These are phyloP conservation scores for Andrena fulva DNA, from an alignment of 2,888 invertebrate species.

Conservation along the genomic window DNA sequence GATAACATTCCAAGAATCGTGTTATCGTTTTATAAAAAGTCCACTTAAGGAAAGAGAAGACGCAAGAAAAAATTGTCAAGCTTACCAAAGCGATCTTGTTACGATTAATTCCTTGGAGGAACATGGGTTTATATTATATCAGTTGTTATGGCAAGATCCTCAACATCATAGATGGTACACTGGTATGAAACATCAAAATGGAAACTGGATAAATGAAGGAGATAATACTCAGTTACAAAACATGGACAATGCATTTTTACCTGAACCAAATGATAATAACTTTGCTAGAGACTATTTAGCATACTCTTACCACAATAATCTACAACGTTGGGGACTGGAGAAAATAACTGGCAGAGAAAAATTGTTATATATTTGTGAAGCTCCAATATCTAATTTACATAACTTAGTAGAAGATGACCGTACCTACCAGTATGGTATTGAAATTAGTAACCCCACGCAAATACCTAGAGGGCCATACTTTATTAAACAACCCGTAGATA, in stretches of 20 bases:
- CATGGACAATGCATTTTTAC: constrained; percentile 93
- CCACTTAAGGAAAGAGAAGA: constrained; percentile 92
- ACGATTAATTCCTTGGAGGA: constrained; percentile 93
- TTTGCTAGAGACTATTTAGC: constrained; percentile 91
- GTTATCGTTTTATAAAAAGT: constrained; percentile 96
- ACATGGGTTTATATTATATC: constrained; percentile 93
- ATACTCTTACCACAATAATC: constrained; percentile 87
- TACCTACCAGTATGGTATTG: constrained; percentile 94
- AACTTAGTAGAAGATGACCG: constrained; percentile 91
- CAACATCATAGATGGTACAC: constrained; percentile 95
- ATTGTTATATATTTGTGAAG: constrained; percentile 95
- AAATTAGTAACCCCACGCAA: constrained; percentile 91
- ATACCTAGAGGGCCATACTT: constrained; percentile 96
- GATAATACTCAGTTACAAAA: constrained; percentile 92
- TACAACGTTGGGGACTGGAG: constrained; percentile 94
- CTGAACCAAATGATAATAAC: constrained; percentile 86
- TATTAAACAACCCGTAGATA: constrained; percentile 92
- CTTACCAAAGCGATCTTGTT: constrained; percentile 92
- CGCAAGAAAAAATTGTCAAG: constrained; percentile 93
- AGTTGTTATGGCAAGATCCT: constrained; percentile 93
- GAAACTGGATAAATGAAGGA: constrained; percentile 93
- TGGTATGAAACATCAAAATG: constrained; percentile 91
- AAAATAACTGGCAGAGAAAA: constrained; percentile 92
- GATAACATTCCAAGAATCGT: constrained; percentile 92
- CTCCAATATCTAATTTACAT: constrained; percentile 90